Base-by-base conservation (phyloP, 2,797 vertebrate species). In the Microchirus variegatus region DNA sequence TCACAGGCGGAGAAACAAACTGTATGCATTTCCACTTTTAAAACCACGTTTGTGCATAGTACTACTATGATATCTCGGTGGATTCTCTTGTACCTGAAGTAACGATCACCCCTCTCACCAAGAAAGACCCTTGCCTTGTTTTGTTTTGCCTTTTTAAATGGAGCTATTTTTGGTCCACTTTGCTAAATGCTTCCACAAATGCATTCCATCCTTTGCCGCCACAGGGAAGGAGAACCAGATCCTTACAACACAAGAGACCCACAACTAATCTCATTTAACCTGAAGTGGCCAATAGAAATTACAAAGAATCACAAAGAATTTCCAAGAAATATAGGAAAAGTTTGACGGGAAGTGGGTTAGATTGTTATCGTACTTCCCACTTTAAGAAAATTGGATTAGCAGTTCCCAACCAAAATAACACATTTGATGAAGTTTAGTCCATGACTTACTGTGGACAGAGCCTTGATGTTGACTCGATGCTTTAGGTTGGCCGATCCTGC, bases 391-490 rank as follows among this genome's bases (percentile, higher is more conserved):
- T 46, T 10, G 61, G 16, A 63, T 35, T 49, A 26, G 53, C 36
- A 49, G n/a, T 35, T 13, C 35, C 55, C 60, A 17, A 11, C 13
- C n/a, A 59, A 55, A 59, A 43, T 55, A 18, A 17, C 19, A 14
- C n/a, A 51, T 38, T n/a, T 45, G 3, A 13, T 1, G 13, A 53
- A 11, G 50, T 44, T 43, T 53, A 9, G 14, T 35, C 41, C 9
- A 16, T 46, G 66, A 91, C 92, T 92, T 79, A 93, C 91, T 93
- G 58, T 87, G 74, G 35, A 71, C 45, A 17, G 75, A 59, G 58
- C 80, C 75, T 62, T 80, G 84, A 43, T 75, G 86, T 41, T 82
- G 84, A 53, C 68, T 77, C 2, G 82, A 75, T 15, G 72, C 73
- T 90, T 90, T 92, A 10, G 86, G 83, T 37, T 79, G 67, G 70